Evolutionary conservation across 2,797 vertebrate species (phyloP).

Genomic region (Sitta carolinensis): DNA sequence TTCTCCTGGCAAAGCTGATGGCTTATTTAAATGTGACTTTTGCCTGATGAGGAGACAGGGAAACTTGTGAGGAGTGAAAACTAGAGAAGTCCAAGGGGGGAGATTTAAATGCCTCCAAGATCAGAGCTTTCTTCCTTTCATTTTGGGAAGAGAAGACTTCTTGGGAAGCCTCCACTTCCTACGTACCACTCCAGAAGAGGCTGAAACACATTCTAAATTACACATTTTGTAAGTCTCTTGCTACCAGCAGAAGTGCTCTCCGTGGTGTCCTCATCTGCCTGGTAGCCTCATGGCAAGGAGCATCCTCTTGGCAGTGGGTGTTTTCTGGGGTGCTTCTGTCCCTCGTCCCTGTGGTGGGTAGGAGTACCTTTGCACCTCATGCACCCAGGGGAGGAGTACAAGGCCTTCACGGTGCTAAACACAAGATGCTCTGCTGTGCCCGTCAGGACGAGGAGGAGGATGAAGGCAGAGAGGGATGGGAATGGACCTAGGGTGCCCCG

Average conservation of each 20-base stretch:
- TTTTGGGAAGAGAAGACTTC: neutral
- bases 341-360: neutral
- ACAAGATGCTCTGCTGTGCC: neutral
- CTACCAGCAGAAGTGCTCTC: neutral
- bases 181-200: neutral
- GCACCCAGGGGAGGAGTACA: neutral
- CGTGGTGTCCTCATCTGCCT: rapidly evolving
- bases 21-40: neutral
- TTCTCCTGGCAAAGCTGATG: neutral
- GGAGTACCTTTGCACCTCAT: neutral
- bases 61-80: neutral
- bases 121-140: neutral
- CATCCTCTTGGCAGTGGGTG: neutral
- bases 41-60: neutral
- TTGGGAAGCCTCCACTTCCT: neutral
- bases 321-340: neutral
- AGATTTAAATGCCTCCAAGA: neutral
- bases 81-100: neutral
- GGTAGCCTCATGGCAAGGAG: neutral
- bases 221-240: neutral
- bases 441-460: neutral
- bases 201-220: neutral
- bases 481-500: neutral
- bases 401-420: neutral
- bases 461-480: neutral